Base-by-base conservation (phyloP, 2,113 vertebrate genomes). In the Smithornis capensis region DNA sequence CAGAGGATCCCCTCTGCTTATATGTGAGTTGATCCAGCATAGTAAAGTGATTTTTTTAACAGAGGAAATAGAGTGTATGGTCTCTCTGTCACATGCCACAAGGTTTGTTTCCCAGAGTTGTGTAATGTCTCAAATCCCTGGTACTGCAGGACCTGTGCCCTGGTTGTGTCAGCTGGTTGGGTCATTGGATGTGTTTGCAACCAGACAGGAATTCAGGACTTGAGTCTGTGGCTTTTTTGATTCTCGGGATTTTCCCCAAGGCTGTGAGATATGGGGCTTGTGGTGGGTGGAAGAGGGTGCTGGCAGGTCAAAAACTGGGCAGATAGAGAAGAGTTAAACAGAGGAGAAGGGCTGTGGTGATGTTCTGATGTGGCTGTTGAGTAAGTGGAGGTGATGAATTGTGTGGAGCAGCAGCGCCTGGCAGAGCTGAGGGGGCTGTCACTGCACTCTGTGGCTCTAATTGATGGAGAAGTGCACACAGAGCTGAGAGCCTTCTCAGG, bases 371-470 rank as follows among this genome's bases (percentile, higher is more conserved):
- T 44, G 29, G 64, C 92, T 33, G 29, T 33, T 56, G 76, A 68
- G 50, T 52, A 70, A 76, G 33, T 70, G 62, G 73, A 84, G 40
- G 57, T 50, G 88, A 79, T 73, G 85, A 64, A 60, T 88, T 86
- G 82, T 79, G 92, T 42, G 86, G 78, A 89, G 81, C 63, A 74
- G 60, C 65, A 52, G 89, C 64, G 76, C 73, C 70, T 91, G 76
- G 85, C 79, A 94, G 94, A 87, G 82, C 90, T 2, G 71, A 78
- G 87, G 31, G 78, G 68, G 33, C 82, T 71, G 65, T 91, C 71
- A 63, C 23, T 83, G 92, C 90, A 45, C 64, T 76, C 92, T 71
- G 87, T 78, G 77, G 52, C 63, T 74, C 87, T 94, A 84, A 92
- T 82, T 92, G 93, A 92, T 86, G 79, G 67, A 88, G 91, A 80